phyloP scores from a whole-genome alignment of 2,113 vertebrate species.

The Serilophus lunatus region DNA sequence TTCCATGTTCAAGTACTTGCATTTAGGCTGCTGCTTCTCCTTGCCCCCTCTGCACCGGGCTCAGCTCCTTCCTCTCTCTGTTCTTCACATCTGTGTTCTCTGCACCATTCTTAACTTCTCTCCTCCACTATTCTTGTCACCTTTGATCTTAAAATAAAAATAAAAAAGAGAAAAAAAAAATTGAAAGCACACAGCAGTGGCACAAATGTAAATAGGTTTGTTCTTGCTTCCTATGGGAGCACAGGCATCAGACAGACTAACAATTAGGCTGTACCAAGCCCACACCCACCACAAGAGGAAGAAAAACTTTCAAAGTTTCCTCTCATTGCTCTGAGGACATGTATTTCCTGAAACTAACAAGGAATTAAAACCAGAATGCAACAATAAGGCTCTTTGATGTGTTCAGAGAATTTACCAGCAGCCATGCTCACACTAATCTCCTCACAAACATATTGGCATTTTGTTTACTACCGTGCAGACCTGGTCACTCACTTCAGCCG shows the following conservation, averaged over 20 bases:
- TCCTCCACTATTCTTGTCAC: constrained; percentile 16
- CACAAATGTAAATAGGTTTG: constrained; percentile 51
- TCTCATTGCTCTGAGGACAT: constrained; percentile 60
- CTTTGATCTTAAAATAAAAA: constrained; percentile 39
- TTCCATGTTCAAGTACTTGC: constrained; percentile 49
- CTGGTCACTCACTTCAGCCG: neutral
- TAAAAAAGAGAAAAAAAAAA: neutral
- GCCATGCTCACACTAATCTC: neutral
- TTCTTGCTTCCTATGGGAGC: constrained; percentile 43
- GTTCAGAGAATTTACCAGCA: constrained; percentile 8
- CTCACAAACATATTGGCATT: neutral
- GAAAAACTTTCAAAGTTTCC: constrained; percentile 61
- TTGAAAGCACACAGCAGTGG: constrained; percentile 13
- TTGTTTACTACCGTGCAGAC: neutral
- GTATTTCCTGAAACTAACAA: constrained; percentile 36
- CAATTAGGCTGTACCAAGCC: constrained; percentile 56
- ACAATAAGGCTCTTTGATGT: constrained; percentile 53
- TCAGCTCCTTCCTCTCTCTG: constrained; percentile 46
- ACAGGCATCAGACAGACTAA: constrained; percentile 43
- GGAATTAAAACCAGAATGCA: constrained; percentile 47
- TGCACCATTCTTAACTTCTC: constrained; percentile 40
- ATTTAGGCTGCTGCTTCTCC: constrained; percentile 29
- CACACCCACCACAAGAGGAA: constrained; percentile 62
- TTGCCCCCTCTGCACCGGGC: neutral
- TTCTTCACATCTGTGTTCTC: constrained; percentile 51